Evolutionary conservation across 2,113 vertebrate species (phyloP), one percentile per base, ranked within the genome.

Genomic region (Neodontobutis hainanensis): DNA sequence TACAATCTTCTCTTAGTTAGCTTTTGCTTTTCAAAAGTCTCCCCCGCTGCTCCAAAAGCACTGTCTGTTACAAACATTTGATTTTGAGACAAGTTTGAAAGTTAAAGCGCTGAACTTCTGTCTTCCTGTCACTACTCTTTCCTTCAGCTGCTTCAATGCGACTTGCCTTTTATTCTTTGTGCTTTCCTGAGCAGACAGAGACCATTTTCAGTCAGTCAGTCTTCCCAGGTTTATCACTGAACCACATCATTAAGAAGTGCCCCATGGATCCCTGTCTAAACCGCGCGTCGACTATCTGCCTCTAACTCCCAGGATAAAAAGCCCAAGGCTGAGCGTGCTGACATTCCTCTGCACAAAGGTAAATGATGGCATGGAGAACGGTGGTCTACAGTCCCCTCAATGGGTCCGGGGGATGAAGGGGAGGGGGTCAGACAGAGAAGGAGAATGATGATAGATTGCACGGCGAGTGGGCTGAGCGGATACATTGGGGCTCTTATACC

Each of bases 401-500:
- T 80, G 77, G 83, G 82, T 68, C 80, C 77, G 81, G 82, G 81
- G 74, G 73, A 76, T 75, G 67, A 27, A 27, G 19, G 19, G 19
- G 19, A 27, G 19, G 19, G 19, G 19, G 19, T 27, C 19, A 80
- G 86, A 83, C 75, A 79, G 73, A 67, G 73, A 70, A 72, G 74
- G 76, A 85, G 84, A 90, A 88, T 85, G 78, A 90, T 91, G 92
- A 92, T 90, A 86, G 87, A 92, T 92, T 85, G 85, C 79, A 72
- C 36, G 42, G 78, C 75, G 83, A 88, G 81, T 32, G 67, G 70
- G 79, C 80, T 81, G 80, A 76, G 77, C 44, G 59, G 70, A 81
- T 43, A 56, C 67, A 83, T 75, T 75, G 61, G 76, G 79, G 78
- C 78, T 86, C 86, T 85, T 53, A 27, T 90, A 88, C 92, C 88